Conservation (phyloP, 2,888 invertebrate genomes). For the Ichneumon xanthorius region DNA sequence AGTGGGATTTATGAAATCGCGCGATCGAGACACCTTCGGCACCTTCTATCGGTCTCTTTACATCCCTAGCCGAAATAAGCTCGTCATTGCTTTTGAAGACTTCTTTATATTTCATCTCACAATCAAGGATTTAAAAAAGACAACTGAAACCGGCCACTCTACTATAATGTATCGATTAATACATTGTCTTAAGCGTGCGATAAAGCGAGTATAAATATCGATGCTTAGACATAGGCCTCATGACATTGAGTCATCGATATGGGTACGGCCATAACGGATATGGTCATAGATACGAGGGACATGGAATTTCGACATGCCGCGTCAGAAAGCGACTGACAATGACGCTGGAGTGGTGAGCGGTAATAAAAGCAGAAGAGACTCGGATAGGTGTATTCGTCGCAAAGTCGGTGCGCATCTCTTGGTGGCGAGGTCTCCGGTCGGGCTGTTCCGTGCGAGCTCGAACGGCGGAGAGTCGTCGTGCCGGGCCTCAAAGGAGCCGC, state of each 20-base stretch:
- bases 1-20: too few relatives aligned
- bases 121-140: too few relatives aligned
- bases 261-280: not conserved
- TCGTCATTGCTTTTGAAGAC: not conserved
- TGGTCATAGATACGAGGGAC: slow-evolving; percentile 20
- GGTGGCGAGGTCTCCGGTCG: slow-evolving; percentile 62
- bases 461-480: slow-evolving; percentile 71
- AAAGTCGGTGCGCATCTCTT: slow-evolving; percentile 50
- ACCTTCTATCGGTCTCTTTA: not conserved
- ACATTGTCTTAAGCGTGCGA: slow-evolving; percentile 37
- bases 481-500: slow-evolving; percentile 81
- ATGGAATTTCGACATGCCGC: slow-evolving; percentile 53
- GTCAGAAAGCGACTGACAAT: slow-evolving; percentile 59
- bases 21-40: too few relatives aligned
- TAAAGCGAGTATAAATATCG: slow-evolving; percentile 42
- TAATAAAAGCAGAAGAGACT: slow-evolving; percentile 67
- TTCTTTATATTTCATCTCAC: too few relatives aligned
- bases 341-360: slow-evolving; percentile 66
- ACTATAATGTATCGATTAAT: slow-evolving; percentile 28
- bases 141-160: too few relatives aligned
- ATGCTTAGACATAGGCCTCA: too few relatives aligned
- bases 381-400: slow-evolving; percentile 75
- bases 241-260: too few relatives aligned
- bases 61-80: not conserved
- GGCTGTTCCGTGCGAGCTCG: slow-evolving; percentile 71